phyloP scores from a whole-genome alignment of 2,797 vertebrate species.

The Dendrocincla tyrannina region DNA sequence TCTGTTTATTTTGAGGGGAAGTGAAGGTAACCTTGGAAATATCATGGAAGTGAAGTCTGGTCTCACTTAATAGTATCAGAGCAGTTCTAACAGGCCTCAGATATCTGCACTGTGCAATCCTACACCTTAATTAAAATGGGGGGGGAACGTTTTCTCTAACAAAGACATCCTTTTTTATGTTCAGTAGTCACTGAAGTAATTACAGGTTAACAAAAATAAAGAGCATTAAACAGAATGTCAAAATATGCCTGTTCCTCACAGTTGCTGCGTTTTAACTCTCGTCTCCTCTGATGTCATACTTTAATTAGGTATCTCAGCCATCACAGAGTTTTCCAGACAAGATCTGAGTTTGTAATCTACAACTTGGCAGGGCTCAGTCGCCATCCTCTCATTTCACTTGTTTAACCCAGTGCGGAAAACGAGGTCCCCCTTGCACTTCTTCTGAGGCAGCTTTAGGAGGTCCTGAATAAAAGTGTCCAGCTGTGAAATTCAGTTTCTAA shows the following conservation, averaged over 20 bases:
- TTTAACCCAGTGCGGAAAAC: not conserved
- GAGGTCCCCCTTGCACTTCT: not conserved
- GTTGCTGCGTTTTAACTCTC: slow-evolving; percentile 10
- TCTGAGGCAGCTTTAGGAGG: not conserved
- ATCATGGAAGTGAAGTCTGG: not conserved
- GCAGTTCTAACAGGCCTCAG: not conserved
- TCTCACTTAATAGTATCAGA: slow-evolving; percentile 8
- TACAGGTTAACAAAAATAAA: slow-evolving; percentile 40
- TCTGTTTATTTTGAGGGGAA: slow-evolving; percentile 21
- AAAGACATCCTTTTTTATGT: not conserved
- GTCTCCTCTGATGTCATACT: slow-evolving; percentile 37
- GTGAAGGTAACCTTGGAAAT: not conserved
- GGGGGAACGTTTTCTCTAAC: not conserved
- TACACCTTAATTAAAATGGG: slow-evolving; percentile 36
- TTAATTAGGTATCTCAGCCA: slow-evolving; percentile 37
- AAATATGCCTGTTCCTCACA: slow-evolving; percentile 31
- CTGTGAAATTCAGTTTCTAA: slow-evolving; percentile 27
- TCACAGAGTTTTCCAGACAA: not conserved
- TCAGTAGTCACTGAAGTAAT: slow-evolving; percentile 17
- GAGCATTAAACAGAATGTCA: slow-evolving; percentile 46
- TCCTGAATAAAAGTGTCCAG: not conserved
- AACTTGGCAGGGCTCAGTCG: not conserved
- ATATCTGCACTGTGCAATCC: slow-evolving; percentile 16
- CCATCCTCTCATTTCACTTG: not conserved
- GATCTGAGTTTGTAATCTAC: not conserved